Percentiles rank a stretch among this genome's conserved stretches.
These are phyloP conservation scores for Pagrus major DNA, from an alignment of 2,113 vertebrate species.

Conservation along the genomic window DNA sequence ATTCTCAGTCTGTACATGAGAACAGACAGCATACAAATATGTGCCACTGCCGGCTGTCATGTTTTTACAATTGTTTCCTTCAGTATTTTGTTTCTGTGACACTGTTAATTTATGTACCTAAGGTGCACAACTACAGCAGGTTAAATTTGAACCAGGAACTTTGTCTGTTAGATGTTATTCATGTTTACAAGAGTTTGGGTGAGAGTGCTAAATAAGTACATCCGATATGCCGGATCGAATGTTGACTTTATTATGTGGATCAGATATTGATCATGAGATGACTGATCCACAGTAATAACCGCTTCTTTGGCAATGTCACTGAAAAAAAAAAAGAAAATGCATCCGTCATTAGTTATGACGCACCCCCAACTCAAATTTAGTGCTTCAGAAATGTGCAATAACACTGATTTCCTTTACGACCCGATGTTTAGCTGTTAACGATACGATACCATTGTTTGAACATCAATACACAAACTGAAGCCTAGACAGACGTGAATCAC, in stretches of 20 bases:
- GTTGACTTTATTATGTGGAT: background rate
- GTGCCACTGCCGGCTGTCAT: background rate
- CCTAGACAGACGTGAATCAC: too few species aligned
- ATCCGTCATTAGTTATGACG: too few species aligned
- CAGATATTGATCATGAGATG: background rate
- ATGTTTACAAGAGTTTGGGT: background rate
- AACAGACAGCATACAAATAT: constrained; percentile 10
- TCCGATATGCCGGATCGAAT: background rate
- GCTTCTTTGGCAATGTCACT: too few species aligned
- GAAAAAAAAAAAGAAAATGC: too few species aligned
- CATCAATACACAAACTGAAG: too few species aligned
- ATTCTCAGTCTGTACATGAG: constrained; percentile 26
- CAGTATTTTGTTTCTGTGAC: background rate
- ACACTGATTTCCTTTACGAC: too few species aligned
- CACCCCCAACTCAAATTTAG: too few species aligned
- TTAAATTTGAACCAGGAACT: background rate
- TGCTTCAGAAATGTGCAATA: too few species aligned
- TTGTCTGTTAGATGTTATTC: background rate
- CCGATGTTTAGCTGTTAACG: too few species aligned
- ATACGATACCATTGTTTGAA: too few species aligned
- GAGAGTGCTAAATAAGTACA: background rate
- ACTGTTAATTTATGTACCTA: background rate
- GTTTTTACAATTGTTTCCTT: background rate
- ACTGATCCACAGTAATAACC: background rate
- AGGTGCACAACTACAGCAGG: too few species aligned